Conservation (phyloP, 2,888 invertebrate species). For the Apamea monoglypha region DNA sequence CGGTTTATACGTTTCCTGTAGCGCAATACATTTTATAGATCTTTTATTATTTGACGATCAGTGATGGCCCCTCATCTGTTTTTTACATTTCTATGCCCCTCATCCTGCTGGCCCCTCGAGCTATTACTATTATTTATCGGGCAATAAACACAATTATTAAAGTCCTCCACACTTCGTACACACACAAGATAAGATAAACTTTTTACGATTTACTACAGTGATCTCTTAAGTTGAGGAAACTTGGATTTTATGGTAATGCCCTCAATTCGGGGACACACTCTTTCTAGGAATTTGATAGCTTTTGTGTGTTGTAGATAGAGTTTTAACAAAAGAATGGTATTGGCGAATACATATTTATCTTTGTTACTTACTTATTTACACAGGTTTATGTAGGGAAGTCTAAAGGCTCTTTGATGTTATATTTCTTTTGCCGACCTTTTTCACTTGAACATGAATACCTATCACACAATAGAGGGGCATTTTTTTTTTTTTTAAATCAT, state of each 20-base stretch:
- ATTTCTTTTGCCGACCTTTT: neutral
- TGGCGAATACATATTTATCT: neutral
- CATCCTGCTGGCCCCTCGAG: neutral
- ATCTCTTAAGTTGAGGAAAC: slow-evolving; percentile 44
- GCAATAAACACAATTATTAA: slow-evolving; percentile 52
- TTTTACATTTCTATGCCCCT: too few species aligned
- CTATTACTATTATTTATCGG: slow-evolving; percentile 2
- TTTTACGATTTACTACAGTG: slow-evolving; percentile 44
- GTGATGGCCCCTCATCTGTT: neutral
- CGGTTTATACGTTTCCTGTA: neutral
- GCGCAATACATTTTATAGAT: neutral
- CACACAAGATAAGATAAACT: slow-evolving; percentile 27
- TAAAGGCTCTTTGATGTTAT: too few species aligned
- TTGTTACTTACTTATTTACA: slow-evolving; percentile 1
- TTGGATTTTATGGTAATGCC: slow-evolving; percentile 26
- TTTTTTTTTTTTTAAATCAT: too few species aligned
- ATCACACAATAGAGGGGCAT: neutral
- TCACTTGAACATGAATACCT: neutral
- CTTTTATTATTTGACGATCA: neutral
- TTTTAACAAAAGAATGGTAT: neutral
- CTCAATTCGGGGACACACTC: slow-evolving; percentile 19
- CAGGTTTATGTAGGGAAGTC: too few species aligned
- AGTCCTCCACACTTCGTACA: slow-evolving; percentile 15
- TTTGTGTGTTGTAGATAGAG: neutral
- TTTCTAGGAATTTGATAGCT: slow-evolving; percentile 25